phyloP scores from a whole-genome alignment of 2,113 vertebrate genomes.

The Notothenia coriiceps region DNA sequence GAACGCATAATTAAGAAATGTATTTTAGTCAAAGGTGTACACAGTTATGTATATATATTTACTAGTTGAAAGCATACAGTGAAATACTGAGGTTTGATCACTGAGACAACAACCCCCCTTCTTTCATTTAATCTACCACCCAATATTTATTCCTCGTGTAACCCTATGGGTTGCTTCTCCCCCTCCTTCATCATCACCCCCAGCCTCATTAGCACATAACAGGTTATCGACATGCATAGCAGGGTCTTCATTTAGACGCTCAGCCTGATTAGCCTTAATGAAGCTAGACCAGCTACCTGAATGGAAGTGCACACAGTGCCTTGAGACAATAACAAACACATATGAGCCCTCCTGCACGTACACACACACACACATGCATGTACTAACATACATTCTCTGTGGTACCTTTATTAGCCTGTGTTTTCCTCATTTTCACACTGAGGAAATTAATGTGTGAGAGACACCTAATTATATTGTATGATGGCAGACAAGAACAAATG shows the following conservation, averaged over 20 bases:
- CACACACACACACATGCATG: conserved; percentile 2
- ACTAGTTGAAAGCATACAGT: not conserved
- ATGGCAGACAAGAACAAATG: not conserved
- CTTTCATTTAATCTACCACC: conserved; percentile 55
- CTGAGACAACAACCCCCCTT: conserved; percentile 32
- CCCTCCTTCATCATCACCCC: conserved; percentile 49
- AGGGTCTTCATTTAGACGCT: conserved; percentile 80
- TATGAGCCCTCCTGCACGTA: not conserved
- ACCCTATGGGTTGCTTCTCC: conserved; percentile 66
- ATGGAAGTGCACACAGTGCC: conserved; percentile 62
- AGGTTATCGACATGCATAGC: conserved; percentile 82
- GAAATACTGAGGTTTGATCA: not conserved
- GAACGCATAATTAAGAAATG: not conserved
- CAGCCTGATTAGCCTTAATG: conserved; percentile 81
- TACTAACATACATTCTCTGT: conserved; percentile 4
- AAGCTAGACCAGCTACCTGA: conserved; percentile 64
- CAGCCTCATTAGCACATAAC: conserved; percentile 83
- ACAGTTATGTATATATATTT: not conserved
- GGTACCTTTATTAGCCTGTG: not conserved
- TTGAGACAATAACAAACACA: conserved; percentile 42
- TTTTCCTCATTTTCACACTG: conserved; percentile 31
- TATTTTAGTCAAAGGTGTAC: not conserved
- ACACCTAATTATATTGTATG: conserved; percentile 16
- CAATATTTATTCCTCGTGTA: conserved; percentile 67
- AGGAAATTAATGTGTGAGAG: not conserved